Evolutionary conservation across 2,888 invertebrate species (phyloP), one percentile per base, ranked within the genome.

Genomic region (Tenthredo livida): DNA sequence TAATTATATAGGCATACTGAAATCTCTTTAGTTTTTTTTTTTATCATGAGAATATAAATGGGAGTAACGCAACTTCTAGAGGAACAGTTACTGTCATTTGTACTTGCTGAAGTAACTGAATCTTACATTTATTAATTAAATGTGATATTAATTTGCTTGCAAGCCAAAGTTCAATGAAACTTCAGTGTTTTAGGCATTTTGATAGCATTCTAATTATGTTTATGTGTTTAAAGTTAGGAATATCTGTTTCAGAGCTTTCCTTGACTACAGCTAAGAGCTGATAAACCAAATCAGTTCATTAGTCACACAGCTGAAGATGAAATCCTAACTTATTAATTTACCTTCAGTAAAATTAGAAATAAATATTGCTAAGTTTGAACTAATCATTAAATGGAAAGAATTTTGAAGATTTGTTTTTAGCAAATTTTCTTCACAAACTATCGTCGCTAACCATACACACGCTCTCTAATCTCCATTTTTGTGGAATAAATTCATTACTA

Each of bases 401-500:
- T 73, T 73, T n/a, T 73, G 25, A 43, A 40, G 10, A 37, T 80
- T 37, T 37, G 37, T 37, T 61, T 83, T 83, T 29, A 37, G n/a
- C 47, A 61, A 80, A 50, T 83, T 85, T 72, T 37, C 77, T 85
- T 84, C 85, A 87, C 73, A 85, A 67, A 54, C 70, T 87, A 82
- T 87, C 89, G 85, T 89, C 88, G 50, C 88, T 89, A 84, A 93
- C 89, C 85, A 92, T 90, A 86, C 93, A 93, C 84, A 92, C 91
- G 85, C 93, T 93, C 84, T 93, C 93, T 87, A 91, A 90, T 84
- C 89, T 90, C 92, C 93, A 93, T 70, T 92, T 92, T 85, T 93
- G 93, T 61, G 89, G 87, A 17, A 90, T 86, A 84, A 91, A 93
- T 82, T 93, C 90, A 17, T 86, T 86, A 86, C 88, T 90, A 86